A percentile compares a stretch with the other conserved stretches of the same genome.
Conservation (phyloP, 2,888 invertebrate species). For the Notocelia uddmanniana region DNA sequence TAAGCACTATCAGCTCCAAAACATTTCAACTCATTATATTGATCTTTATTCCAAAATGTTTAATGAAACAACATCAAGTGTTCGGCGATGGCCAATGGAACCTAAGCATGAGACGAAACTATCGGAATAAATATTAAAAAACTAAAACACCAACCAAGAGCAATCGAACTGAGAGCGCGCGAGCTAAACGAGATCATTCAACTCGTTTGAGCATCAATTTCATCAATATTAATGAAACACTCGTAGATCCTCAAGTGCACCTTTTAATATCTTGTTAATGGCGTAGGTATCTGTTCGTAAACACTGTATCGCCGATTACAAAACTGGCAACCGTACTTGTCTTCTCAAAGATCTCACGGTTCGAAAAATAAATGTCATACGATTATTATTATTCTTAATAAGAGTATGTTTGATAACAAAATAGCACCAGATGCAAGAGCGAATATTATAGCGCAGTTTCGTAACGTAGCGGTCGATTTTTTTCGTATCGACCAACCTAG, state of each 20-base stretch:
- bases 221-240: conserved; percentile 13
- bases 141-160: neutral
- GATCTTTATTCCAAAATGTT: too few species aligned
- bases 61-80: too few species aligned
- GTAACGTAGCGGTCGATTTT: neutral
- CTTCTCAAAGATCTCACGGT: too few species aligned
- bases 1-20: too few species aligned
- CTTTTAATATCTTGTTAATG: neutral
- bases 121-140: neutral
- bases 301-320: neutral
- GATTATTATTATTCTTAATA: too few species aligned
- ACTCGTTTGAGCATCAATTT: neutral
- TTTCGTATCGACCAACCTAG: too few species aligned
- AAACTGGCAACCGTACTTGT: neutral
- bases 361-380: too few species aligned
- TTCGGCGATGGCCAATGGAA: neutral
- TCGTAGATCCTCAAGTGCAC: conserved; percentile 2
- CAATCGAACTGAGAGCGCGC: neutral
- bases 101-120: neutral
- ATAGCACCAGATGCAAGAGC: neutral
- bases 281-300: conserved; percentile 3
- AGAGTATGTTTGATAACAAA: too few species aligned
- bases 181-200: conserved; percentile 9
- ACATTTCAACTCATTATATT: too few species aligned
- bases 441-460: neutral